These are phyloP conservation scores for Pogona vitticeps DNA, from an alignment of 2,113 vertebrate genomes.

Conservation along the genomic window DNA sequence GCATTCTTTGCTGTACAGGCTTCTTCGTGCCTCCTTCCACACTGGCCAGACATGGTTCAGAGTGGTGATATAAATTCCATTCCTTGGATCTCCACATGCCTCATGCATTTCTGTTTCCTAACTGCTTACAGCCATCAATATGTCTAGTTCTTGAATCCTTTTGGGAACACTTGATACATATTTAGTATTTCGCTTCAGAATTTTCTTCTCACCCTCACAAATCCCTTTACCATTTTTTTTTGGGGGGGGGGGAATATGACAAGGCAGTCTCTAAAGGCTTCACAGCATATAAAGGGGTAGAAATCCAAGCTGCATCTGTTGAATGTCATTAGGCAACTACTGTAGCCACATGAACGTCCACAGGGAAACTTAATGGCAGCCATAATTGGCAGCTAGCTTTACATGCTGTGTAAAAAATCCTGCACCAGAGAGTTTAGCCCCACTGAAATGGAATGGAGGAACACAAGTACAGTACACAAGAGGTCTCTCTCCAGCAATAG, in stretches of 20 bases:
- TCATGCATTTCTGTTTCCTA: neutral
- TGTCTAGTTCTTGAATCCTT: neutral
- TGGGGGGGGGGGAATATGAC: neutral
- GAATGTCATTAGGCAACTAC: neutral
- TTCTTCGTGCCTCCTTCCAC: neutral
- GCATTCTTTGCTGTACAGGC: neutral
- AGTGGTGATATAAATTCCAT: neutral
- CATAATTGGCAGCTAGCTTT: neutral
- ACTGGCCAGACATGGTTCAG: neutral
- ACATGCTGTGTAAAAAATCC: neutral
- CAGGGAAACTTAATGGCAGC: neutral
- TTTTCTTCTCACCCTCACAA: neutral
- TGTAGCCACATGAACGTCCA: neutral
- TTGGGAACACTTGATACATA: neutral
- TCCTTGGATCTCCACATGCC: neutral
- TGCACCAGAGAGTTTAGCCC: neutral
- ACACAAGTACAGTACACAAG: too few species aligned
- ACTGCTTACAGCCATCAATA: neutral
- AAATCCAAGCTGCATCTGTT: neutral
- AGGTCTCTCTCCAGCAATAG: too few species aligned
- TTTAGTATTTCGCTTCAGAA: neutral
- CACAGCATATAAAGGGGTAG: neutral
- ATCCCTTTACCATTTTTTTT: neutral
- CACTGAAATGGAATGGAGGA: neutral
- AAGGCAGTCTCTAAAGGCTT: neutral